Conservation (phyloP, 1,140 invertebrate genomes). For the Thaumatotibia leucotreta region DNA sequence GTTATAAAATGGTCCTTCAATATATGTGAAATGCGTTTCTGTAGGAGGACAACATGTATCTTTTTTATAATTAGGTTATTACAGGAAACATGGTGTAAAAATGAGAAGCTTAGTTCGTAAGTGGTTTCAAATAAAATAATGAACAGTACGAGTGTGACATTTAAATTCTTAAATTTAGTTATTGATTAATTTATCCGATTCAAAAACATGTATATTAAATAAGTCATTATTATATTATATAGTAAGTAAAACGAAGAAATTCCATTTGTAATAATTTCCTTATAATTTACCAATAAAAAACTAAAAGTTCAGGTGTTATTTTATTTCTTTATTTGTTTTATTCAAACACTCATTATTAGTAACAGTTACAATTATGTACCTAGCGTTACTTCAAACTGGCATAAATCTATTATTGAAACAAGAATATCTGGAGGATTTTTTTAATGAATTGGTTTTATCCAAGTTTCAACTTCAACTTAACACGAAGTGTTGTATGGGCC, state of each 20-base stretch:
- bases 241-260: neutral
- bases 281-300: slow-evolving; percentile 12
- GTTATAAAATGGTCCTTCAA: neutral
- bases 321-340: neutral
- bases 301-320: neutral
- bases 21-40: neutral
- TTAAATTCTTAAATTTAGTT: neutral
- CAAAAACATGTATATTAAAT: slow-evolving; percentile 2
- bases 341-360: neutral
- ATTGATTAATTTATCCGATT: slow-evolving; percentile 1
- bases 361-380: neutral
- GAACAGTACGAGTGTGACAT: neutral
- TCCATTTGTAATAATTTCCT: slow-evolving; percentile 14
- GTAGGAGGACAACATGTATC: neutral
- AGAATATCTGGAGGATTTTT: too few relatives aligned
- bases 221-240: slow-evolving; percentile 10
- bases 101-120: neutral
- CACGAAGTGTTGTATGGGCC: too few relatives aligned
- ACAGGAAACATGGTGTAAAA: neutral
- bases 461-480: too few relatives aligned
- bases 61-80: neutral
- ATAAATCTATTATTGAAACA: too few relatives aligned
- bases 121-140: neutral
- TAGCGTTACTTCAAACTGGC: too few relatives aligned
- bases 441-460: too few relatives aligned